These are phyloP conservation scores for Pseudomyrmex sp. DNA, from an alignment of 1,140 invertebrate genomes.

Conservation along the genomic window DNA sequence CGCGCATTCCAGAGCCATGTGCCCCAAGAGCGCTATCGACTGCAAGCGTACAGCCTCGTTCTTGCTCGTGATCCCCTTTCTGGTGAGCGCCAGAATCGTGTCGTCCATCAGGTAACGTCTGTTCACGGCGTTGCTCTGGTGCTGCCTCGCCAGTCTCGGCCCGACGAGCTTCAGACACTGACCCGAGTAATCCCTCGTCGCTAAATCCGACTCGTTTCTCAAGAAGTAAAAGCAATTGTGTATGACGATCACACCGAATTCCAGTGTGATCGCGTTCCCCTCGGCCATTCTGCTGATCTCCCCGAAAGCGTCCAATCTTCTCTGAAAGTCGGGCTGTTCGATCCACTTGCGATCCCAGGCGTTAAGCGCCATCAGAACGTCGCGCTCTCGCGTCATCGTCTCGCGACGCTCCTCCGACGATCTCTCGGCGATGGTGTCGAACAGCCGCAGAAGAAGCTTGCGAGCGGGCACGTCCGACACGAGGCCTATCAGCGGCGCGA, in stretches of 20 bases:
- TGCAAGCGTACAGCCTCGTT: constrained; percentile 90
- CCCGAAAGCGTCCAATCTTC: constrained; percentile 90
- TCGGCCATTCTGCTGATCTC: constrained; percentile 87
- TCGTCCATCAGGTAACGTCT: constrained; percentile 90
- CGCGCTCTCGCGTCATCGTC: constrained; percentile 78
- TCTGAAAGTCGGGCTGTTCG: constrained; percentile 96
- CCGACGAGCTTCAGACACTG: constrained; percentile 89
- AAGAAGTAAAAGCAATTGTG: constrained; percentile 94
- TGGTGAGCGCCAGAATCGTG: constrained; percentile 89
- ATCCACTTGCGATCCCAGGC: constrained; percentile 94
- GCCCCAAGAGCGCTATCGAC: constrained; percentile 91
- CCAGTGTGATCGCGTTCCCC: constrained; percentile 86
- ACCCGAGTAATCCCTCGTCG: constrained; percentile 92
- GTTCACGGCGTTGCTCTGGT: constrained; percentile 83
- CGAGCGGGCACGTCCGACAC: constrained; percentile 87
- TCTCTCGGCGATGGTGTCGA: constrained; percentile 85
- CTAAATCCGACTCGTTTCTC: constrained; percentile 92
- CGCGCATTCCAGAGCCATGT: constrained; percentile 90
- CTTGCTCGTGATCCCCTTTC: constrained; percentile 88
- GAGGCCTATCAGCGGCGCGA: constrained; percentile 89
- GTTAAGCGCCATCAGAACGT: constrained; percentile 91
- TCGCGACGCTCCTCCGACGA: constrained; percentile 73
- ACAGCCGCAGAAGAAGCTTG: constrained; percentile 88
- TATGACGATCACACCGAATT: constrained; percentile 90
- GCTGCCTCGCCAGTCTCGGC: constrained; percentile 86